phyloP scores from a whole-genome alignment of 1,140 invertebrate species.

The Trialeurodes vaporariorum region DNA sequence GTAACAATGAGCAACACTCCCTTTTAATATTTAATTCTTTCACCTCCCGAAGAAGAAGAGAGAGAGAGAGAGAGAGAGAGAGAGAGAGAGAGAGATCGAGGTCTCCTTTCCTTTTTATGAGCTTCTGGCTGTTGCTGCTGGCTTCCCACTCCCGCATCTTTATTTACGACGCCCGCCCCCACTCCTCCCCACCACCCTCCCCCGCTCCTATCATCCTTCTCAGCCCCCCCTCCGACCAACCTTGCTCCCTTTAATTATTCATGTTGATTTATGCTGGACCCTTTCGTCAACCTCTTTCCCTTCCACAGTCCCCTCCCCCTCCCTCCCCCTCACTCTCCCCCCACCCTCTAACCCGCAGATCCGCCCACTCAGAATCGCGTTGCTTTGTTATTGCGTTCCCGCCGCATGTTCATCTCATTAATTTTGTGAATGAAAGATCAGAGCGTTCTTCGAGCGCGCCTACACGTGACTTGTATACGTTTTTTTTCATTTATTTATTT shows the following conservation, averaged over 20 bases:
- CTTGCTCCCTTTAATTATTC: not conserved
- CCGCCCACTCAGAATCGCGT: too few relatives aligned
- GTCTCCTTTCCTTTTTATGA: not conserved
- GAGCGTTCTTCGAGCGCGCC: too few relatives aligned
- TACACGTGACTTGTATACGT: too few relatives aligned
- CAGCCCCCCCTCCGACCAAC: not conserved
- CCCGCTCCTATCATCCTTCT: too few relatives aligned
- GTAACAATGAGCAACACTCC: not conserved
- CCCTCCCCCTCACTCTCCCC: not conserved
- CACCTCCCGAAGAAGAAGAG: not conserved
- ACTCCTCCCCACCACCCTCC: not conserved
- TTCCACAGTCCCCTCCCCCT: not conserved
- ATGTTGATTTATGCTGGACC: not conserved
- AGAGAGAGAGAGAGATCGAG: too few relatives aligned
- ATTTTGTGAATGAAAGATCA: too few relatives aligned
- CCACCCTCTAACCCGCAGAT: not conserved
- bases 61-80: too few relatives aligned
- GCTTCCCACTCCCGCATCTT: not conserved
- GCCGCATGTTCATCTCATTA: not conserved
- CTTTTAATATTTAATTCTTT: not conserved
- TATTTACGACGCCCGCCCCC: not conserved
- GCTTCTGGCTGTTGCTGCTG: too few relatives aligned
- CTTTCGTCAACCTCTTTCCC: not conserved
- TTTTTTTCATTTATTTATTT: too few relatives aligned
- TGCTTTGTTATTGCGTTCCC: not conserved